Evolutionary conservation across 2,888 invertebrate species (phyloP).

Genomic region (Furcula furcula): DNA sequence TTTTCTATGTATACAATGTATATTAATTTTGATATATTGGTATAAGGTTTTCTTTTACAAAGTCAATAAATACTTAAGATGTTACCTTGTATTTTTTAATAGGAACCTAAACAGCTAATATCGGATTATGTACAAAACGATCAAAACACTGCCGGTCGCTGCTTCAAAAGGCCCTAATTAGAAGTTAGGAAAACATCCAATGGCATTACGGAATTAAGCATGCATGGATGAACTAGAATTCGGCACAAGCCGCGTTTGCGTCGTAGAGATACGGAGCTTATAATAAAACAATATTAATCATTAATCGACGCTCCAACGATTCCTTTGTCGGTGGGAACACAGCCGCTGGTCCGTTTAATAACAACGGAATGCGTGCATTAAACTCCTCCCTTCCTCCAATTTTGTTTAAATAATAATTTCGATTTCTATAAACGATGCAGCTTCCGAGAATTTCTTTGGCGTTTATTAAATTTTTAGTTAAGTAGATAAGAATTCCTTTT

Average conservation of each 20-base stretch:
- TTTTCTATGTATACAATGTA: too few relatives aligned
- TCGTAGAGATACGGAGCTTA: constrained; percentile 61
- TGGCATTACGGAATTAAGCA: constrained; percentile 55
- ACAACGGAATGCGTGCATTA: constrained; percentile 67
- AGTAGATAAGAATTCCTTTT: constrained; percentile 5
- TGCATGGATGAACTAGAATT: constrained; percentile 53
- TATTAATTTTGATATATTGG: too few relatives aligned
- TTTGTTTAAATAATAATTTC: constrained; percentile 71
- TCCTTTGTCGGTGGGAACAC: constrained; percentile 25
- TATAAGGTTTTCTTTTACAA: too few relatives aligned
- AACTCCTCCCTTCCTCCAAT: constrained; percentile 60
- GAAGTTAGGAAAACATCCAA: constrained; percentile 55
- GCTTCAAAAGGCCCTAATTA: constrained; percentile 35
- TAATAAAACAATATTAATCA: constrained; percentile 76
- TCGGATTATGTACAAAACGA: background rate
- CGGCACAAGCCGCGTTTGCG: constrained; percentile 31
- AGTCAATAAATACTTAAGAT: too few relatives aligned
- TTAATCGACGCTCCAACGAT: constrained; percentile 34
- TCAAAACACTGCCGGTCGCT: background rate
- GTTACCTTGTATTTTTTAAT: too few relatives aligned
- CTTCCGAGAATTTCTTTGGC: constrained; percentile 43
- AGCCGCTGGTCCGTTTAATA: constrained; percentile 52
- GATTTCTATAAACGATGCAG: constrained; percentile 55
- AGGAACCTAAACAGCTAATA: too few relatives aligned
- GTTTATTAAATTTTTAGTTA: constrained; percentile 35